These are phyloP conservation scores for Azorinus chamasolen DNA, from an alignment of 2,888 invertebrate genomes.

Conservation along the genomic window DNA sequence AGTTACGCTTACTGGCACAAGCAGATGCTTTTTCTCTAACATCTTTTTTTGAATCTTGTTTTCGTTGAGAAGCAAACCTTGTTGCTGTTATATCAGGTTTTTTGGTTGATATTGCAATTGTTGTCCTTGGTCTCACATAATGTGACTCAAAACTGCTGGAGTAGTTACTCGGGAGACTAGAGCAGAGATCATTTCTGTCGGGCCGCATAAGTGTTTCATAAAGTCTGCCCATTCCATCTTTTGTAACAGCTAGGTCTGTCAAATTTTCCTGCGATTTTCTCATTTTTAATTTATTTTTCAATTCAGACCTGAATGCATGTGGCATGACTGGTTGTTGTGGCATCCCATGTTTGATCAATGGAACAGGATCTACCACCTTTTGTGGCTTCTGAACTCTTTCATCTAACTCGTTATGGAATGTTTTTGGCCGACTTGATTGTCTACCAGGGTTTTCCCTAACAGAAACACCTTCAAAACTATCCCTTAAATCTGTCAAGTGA, in stretches of 20 bases:
- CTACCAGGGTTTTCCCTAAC: neutral
- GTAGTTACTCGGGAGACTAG: neutral
- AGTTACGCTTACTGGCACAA: neutral
- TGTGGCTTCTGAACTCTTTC: too few relatives aligned
- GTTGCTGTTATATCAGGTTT: conserved; percentile 9
- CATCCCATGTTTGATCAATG: too few relatives aligned
- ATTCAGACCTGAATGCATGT: conserved; percentile 29
- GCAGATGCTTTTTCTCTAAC: conserved; percentile 9
- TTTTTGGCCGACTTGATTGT: neutral
- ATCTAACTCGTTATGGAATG: neutral
- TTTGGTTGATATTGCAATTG: conserved; percentile 3
- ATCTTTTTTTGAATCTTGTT: conserved; percentile 2
- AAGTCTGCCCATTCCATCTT: conserved; percentile 41
- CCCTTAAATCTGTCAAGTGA: neutral
- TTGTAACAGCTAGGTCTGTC: conserved; percentile 40
- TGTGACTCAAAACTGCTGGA: neutral
- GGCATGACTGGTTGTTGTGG: too few relatives aligned
- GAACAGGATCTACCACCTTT: too few relatives aligned
- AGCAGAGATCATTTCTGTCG: neutral
- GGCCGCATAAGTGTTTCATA: conserved; percentile 49
- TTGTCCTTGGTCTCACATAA: neutral
- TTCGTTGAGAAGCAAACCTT: neutral
- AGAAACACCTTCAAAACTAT: neutral
- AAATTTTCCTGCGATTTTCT: conserved; percentile 40
- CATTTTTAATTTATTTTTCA: conserved; percentile 39